These are phyloP conservation scores for Chrosomus eos DNA, from an alignment of 2,797 vertebrate species.

Conservation along the genomic window DNA sequence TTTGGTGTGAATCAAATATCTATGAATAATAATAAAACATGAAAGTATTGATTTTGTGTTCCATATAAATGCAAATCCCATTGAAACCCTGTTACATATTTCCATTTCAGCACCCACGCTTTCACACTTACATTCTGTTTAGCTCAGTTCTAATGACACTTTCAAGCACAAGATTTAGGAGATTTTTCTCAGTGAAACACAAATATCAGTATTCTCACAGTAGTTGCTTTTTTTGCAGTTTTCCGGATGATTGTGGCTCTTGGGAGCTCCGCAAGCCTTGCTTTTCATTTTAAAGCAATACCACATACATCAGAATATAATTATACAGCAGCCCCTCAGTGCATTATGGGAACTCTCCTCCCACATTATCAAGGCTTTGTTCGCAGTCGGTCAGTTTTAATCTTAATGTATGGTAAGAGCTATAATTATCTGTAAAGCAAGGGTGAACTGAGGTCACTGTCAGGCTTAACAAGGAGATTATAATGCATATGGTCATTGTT, in stretches of 20 bases:
- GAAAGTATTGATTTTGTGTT: constrained; percentile 13
- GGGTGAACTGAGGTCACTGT: neutral
- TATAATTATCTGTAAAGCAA: constrained; percentile 2
- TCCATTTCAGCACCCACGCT: neutral
- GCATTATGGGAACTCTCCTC: constrained; percentile 5
- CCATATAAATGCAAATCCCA: neutral
- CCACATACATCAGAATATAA: constrained; percentile 6
- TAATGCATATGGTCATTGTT: neutral
- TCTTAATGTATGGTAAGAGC: constrained; percentile 11
- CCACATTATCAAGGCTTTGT: neutral
- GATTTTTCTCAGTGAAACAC: neutral
- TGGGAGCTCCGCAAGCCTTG: neutral
- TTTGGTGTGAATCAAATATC: neutral
- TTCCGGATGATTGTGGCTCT: neutral
- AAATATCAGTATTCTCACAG: constrained; percentile 3
- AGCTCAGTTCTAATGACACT: constrained; percentile 1
- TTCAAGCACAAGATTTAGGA: constrained; percentile 2
- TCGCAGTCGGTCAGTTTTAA: constrained; percentile 8
- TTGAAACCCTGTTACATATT: neutral
- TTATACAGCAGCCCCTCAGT: neutral
- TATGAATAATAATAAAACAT: neutral
- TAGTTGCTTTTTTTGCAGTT: neutral
- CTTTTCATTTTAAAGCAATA: neutral
- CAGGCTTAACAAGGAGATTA: constrained; percentile 7
- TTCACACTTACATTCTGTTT: neutral